phyloP scores from a whole-genome alignment of 2,888 invertebrate species.

The Candidula unifasciata region DNA sequence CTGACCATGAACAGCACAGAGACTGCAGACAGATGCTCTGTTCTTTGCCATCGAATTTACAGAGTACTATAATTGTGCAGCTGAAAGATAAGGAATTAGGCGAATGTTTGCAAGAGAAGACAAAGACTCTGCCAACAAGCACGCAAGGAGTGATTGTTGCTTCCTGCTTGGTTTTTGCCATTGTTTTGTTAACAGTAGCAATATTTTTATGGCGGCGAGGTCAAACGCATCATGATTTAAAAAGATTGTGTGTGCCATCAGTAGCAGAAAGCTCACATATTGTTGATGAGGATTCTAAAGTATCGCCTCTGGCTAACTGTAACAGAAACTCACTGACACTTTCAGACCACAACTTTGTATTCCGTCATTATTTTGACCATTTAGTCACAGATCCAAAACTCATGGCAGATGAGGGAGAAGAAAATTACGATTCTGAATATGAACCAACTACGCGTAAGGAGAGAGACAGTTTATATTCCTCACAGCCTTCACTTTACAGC shows the following conservation, averaged over 20 bases:
- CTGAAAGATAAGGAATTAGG: slow-evolving; percentile 58
- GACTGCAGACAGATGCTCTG: slow-evolving; percentile 62
- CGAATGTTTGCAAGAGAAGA: slow-evolving; percentile 51
- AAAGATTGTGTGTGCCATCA: slow-evolving; percentile 50
- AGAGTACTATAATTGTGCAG: slow-evolving; percentile 53
- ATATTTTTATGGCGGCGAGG: slow-evolving; percentile 61
- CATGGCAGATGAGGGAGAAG: slow-evolving; percentile 41
- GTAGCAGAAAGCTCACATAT: slow-evolving; percentile 58
- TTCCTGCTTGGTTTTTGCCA: slow-evolving; percentile 58
- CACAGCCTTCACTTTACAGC: slow-evolving; percentile 58
- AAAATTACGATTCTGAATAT: slow-evolving; percentile 30
- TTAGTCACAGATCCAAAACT: slow-evolving; percentile 64
- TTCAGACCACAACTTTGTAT: slow-evolving; percentile 72
- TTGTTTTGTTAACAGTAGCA: slow-evolving; percentile 59
- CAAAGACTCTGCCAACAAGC: slow-evolving; percentile 53
- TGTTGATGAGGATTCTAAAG: slow-evolving; percentile 59
- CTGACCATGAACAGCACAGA: slow-evolving; percentile 26
- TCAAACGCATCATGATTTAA: slow-evolving; percentile 55
- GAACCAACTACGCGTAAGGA: slow-evolving; percentile 52
- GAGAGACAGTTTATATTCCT: slow-evolving; percentile 57
- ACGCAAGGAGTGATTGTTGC: slow-evolving; percentile 57
- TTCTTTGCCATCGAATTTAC: slow-evolving; percentile 56
- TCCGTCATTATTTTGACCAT: slow-evolving; percentile 69
- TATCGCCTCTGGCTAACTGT: slow-evolving; percentile 60
- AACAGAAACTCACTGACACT: slow-evolving; percentile 67